Evolutionary conservation across 2,888 invertebrate species (phyloP), one percentile per base, ranked within the genome.

Genomic region (Chalcis sispes): DNA sequence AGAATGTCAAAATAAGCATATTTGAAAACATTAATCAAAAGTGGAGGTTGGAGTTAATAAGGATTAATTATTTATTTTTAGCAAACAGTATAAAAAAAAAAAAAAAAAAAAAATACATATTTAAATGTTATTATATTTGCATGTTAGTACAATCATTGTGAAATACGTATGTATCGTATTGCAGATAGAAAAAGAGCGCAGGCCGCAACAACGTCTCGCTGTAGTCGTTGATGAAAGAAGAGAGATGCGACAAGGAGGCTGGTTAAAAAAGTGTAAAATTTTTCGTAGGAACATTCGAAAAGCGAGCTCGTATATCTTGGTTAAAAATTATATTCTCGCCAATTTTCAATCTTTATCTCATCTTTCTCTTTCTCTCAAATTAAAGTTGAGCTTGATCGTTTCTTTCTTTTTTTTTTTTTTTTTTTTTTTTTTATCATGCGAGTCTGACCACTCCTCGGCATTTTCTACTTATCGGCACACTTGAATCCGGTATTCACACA

Each of bases 401-500:
- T 25, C 48, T 27, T 18, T 62, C 61, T 7, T n/a, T 66, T 18
- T 36, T 7, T 40, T 4, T 1, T 15, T 42, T 3, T 32, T 3
- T 23, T 5, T 29, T n/a, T 29, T 27, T n/a, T n/a, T 46, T 8
- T 2, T 7, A 48, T 18, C 27, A 15, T 58, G 32, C n/a, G n/a
- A 25, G 73, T 70, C 75, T 70, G 70, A 70, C 74, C 75, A 75
- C 75, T 75, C 56, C 42, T 23, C 64, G 75, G 69, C 69, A 75
- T 20, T 61, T 61, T 73, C 73, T 73, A 73, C 73, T 73, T 61
- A 52, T 27, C 25, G 59, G 18, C 42, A 54, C 73, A 73, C 73
- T 73, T 3, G 4, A 50, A 15, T 46, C 20, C 42, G 18, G 25
- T 48, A 25, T 20, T 66, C 72, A 72, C 72, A 64, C 72, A 66